These are phyloP conservation scores for Staurois parvus DNA, from an alignment of 2,797 vertebrate species.

Conservation along the genomic window DNA sequence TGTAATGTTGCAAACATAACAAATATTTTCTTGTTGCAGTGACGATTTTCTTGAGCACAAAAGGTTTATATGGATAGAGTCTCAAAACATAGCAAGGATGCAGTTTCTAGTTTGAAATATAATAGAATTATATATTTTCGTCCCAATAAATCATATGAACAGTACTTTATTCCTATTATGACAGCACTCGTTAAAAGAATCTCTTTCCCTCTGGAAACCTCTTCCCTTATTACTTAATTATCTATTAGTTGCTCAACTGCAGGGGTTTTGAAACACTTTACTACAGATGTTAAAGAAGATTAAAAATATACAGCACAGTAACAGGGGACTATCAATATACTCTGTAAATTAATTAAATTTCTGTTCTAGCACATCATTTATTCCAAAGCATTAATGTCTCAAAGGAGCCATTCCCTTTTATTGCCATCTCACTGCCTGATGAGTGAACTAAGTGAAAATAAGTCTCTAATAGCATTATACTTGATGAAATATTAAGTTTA, in stretches of 20 bases:
- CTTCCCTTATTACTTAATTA: constrained; percentile 84
- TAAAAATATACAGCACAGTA: constrained; percentile 97
- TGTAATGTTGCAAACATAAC: no score
- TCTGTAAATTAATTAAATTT: constrained; percentile 99
- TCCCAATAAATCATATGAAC: constrained; percentile 68
- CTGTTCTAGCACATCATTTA: constrained; percentile 98
- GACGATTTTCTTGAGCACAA: constrained; percentile 16
- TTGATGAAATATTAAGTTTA: constrained; percentile 95
- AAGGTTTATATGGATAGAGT: constrained; percentile 17
- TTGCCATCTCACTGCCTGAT: constrained; percentile 96
- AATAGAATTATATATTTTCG: constrained; percentile 63
- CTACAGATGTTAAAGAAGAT: constrained; percentile 98
- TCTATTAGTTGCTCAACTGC: constrained; percentile 83
- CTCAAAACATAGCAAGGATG: constrained; percentile 44
- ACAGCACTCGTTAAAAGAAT: constrained; percentile 73
- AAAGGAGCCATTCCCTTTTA: constrained; percentile 97
- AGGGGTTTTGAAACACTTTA: constrained; percentile 84
- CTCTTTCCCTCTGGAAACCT: constrained; percentile 76
- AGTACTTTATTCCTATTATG: constrained; percentile 70
- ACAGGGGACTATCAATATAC: constrained; percentile 99
- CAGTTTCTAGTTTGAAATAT: constrained; percentile 63
- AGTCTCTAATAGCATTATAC: constrained; percentile 96
- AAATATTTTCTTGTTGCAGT: background rate
- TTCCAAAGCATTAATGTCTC: constrained; percentile 95
- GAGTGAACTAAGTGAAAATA: constrained; percentile 96